Evolutionary conservation across 2,888 invertebrate genomes (phyloP), one percentile per base, ranked within the genome.

Genomic region (Loripinus fragilis): DNA sequence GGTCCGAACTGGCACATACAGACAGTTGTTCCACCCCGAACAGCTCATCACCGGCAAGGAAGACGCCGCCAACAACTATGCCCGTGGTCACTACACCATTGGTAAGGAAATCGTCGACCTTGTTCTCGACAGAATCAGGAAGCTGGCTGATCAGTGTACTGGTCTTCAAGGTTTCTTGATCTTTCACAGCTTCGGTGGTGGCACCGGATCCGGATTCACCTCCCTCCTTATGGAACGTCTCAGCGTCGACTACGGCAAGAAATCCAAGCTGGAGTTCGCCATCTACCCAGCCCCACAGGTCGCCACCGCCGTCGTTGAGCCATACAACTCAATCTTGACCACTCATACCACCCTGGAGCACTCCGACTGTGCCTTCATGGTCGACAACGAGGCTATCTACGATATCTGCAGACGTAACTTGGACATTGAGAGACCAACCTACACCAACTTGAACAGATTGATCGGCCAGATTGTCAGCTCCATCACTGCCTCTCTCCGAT

Each of bases 41-140:
- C 98, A 98, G 94, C 95, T 98, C 94, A 98, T 98, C 94, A 98
- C 98, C 90, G 98, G 98, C 89, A 98, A 98, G 94, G 98, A 98
- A 95, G 98, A 98, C 93, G 98, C 98, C 67, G 98, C 98, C 89
- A 98, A 99, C 95, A 98, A 99, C 95, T 99, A 98, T 88, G 98
- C 98, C 80, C 96, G 98, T 91, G 98, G 98, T 82, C 98, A 99
- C 95, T 99, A 99, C 95, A 98, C 98, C 88, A 97, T 98, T 92
- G 98, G 98, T 0, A 94, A 95, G 72, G 97, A 97, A 93, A 95
- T 97, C 94, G 94, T 97, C 30, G 96, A 96, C 84, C 87, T 96
- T 2, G 96, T 96, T 0, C 93, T 97, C 87, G 96, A 97, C 91
- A 90, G 96, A 60, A 94, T 97, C 75, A 96, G 97, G 87, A 97